Evolutionary conservation across 2,797 vertebrate genomes (phyloP).

Genomic region (Sus cebifrons): DNA sequence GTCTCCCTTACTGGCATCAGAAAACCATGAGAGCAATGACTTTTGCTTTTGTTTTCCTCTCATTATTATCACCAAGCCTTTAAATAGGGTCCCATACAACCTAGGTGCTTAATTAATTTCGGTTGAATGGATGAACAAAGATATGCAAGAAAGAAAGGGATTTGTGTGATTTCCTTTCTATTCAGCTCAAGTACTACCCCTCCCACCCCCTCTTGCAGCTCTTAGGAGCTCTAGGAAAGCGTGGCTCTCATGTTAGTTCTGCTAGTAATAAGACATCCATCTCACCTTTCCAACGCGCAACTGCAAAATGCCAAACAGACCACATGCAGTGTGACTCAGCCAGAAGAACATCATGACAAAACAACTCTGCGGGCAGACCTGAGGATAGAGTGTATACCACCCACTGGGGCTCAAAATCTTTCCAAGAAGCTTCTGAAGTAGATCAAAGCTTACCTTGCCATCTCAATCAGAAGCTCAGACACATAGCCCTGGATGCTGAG

Average conservation of each 20-base stretch:
- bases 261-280: background rate
- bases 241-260: background rate
- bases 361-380: background rate
- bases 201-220: background rate
- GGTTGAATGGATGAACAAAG: background rate
- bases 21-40: background rate
- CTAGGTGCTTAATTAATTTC: background rate
- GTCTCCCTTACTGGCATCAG: background rate
- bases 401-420: background rate
- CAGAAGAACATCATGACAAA: background rate
- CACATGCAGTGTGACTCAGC: accelerated
- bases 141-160: background rate
- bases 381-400: background rate
- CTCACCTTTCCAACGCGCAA: background rate
- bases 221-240: background rate
- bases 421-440: background rate
- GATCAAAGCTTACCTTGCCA: background rate
- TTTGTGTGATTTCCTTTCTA: background rate
- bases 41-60: background rate
- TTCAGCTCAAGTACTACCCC: background rate
- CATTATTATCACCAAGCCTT: background rate
- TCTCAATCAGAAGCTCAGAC: background rate
- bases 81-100: background rate
- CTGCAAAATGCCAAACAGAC: conserved; percentile 34
- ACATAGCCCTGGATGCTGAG: background rate